These are phyloP conservation scores for Ctenoplectra terminalis DNA, from an alignment of 1,140 invertebrate genomes.

Conservation along the genomic window DNA sequence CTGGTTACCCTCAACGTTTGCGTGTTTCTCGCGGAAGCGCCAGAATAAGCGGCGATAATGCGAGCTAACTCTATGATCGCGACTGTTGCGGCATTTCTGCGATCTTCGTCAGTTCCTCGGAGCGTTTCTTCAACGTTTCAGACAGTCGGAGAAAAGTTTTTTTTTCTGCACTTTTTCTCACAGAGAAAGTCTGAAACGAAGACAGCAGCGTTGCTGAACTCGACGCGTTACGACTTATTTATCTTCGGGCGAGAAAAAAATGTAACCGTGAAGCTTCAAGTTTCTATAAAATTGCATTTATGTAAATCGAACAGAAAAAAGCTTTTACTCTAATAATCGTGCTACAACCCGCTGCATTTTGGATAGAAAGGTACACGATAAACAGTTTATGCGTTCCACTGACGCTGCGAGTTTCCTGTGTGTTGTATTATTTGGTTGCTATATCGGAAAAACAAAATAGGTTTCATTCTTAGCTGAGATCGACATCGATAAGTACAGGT, in stretches of 20 bases:
- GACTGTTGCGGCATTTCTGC: neutral
- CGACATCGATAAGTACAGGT: neutral
- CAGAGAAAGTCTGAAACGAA: neutral
- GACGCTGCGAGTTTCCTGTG: neutral
- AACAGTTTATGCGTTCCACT: neutral
- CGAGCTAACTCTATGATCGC: slow-evolving; percentile 40
- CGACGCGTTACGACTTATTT: slow-evolving; percentile 35
- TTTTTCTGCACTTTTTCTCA: neutral
- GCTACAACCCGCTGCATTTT: neutral
- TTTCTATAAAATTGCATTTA: neutral
- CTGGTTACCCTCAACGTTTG: slow-evolving; percentile 52
- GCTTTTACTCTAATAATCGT: slow-evolving; percentile 32
- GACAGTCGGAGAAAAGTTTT: neutral
- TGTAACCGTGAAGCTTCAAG: neutral
- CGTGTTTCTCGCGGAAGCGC: slow-evolving; percentile 37
- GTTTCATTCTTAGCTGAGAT: neutral
- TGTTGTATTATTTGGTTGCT: neutral
- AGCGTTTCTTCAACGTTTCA: slow-evolving; percentile 7
- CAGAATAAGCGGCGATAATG: slow-evolving; percentile 64
- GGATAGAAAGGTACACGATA: neutral
- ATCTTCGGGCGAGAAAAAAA: neutral
- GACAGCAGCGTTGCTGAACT: neutral
- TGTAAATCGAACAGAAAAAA: slow-evolving; percentile 42
- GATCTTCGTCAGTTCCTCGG: neutral
- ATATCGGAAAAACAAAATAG: neutral